Base-by-base conservation (phyloP, 2,888 invertebrate genomes). In the Pseudoips prasinana region DNA sequence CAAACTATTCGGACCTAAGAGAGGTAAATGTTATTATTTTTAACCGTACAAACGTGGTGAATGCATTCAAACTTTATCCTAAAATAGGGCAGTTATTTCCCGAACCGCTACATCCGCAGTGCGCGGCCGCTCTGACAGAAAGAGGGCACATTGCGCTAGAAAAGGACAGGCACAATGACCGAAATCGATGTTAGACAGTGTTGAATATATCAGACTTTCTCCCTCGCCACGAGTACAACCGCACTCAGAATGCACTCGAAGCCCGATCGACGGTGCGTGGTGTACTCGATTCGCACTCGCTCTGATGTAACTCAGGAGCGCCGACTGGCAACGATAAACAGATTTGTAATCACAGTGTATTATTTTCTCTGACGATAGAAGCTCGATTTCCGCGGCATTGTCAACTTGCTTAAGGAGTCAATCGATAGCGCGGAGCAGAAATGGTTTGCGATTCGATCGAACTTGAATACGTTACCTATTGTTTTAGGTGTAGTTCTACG, bases 161-260 rank as follows among this genome's bases (percentile, higher is more conserved):
- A 48, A 63, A 64, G 59, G 77, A 78, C 39, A 48, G 63, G 52
- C 51, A 56, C 60, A 59, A 64, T 64, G 67, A 68, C 70, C 71
- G 79, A 83, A 81, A 87, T 87, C 87, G 76, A 87, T 87, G 82
- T 73, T 46, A 64, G 64, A 71, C 40, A 25, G 56, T 57, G 35
- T 32, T 23, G 8, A 22, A 11, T 26, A 58, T 23, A 32, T 47
- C 19, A 5, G 6, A 28, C 60, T 41, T 29, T 85, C 75, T 64
- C 75, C 24, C 44, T 79, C 73, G 23, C 28, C 50, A 35, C 56
- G 61, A 49, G 88, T 87, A 60, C 88, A 54, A 46, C 25, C 58
- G 87, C 61, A 84, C 87, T 54, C 30, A 64, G 52, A 71, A 70
- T 75, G 86, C 79, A 88, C 87, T 58, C 51, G 58, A 38, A 29